Evolutionary conservation across 2,797 vertebrate genomes (phyloP).

Genomic region (Pseudomugil gertrudae): DNA sequence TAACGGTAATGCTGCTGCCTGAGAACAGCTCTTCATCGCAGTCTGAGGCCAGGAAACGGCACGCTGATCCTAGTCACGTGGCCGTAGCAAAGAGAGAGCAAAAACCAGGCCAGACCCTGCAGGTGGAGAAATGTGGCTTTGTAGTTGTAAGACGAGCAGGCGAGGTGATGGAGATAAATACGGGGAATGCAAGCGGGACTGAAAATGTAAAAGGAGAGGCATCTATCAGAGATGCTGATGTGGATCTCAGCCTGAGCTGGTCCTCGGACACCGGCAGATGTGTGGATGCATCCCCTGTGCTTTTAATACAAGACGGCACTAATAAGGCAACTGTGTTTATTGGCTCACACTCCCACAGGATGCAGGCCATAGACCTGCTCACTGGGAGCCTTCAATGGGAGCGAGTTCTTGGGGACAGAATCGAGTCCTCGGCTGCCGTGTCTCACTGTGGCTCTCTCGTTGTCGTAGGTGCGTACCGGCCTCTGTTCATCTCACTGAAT

Average conservation of each 20-base stretch:
- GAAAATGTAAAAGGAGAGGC: not conserved
- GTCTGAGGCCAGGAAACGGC: constrained; percentile 37
- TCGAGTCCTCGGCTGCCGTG: constrained; percentile 91
- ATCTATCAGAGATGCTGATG: not conserved
- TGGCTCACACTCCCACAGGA: constrained; percentile 91
- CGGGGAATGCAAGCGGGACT: not conserved
- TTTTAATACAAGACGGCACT: constrained; percentile 68
- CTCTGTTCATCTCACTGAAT: not conserved
- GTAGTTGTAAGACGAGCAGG: constrained; percentile 72
- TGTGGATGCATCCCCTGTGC: constrained; percentile 92
- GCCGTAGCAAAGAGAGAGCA: constrained; percentile 54
- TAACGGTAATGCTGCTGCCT: constrained; percentile 45
- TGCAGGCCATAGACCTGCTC: constrained; percentile 88
- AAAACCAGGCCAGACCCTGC: constrained; percentile 1
- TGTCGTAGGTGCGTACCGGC: constrained; percentile 84
- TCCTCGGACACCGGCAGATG: constrained; percentile 90
- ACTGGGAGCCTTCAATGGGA: constrained; percentile 89
- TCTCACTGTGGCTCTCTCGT: constrained; percentile 88
- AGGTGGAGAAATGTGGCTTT: constrained; percentile 1
- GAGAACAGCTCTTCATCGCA: constrained; percentile 30
- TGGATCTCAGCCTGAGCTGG: constrained; percentile 84
- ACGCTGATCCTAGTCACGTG: not conserved
- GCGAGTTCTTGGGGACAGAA: constrained; percentile 87
- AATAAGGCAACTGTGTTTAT: constrained; percentile 81
- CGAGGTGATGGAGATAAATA: constrained; percentile 47